phyloP scores from a whole-genome alignment of 2,113 vertebrate genomes.

The Neolamprologus longior region DNA sequence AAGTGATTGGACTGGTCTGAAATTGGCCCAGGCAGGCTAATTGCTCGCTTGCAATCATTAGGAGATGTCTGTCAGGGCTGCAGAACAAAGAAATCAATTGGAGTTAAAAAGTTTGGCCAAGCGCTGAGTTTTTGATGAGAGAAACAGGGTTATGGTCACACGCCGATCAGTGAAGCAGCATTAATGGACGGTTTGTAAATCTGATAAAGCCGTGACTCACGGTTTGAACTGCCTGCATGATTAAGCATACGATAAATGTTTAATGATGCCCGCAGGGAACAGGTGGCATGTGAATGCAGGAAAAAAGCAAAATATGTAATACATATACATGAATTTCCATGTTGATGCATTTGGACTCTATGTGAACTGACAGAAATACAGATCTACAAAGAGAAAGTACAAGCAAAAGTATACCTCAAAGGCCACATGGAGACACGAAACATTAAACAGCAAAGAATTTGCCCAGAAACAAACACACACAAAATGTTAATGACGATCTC shows the following conservation, averaged over 20 bases:
- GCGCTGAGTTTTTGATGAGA: conserved; percentile 20
- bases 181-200: conserved; percentile 40
- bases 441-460: not conserved
- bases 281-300: not conserved
- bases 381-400: not conserved
- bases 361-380: conserved; percentile 3
- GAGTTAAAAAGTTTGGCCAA: conserved; percentile 13
- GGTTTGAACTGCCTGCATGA: not conserved
- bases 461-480: not conserved
- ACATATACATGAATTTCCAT: not conserved
- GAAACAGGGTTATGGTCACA: conserved; percentile 1
- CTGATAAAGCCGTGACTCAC: conserved; percentile 32
- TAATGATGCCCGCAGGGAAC: conserved; percentile 3
- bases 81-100: conserved; percentile 38
- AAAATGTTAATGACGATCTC: conserved; percentile 58
- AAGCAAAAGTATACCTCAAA: not conserved
- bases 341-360: not conserved
- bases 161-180: conserved; percentile 28
- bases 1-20: not conserved
- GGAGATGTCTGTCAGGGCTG: not conserved
- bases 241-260: conserved; percentile 27
- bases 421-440: not conserved
- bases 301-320: not conserved
- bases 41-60: conserved; percentile 29
- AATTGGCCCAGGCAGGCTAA: conserved; percentile 4